These are phyloP conservation scores for Craterocephalus amniculus DNA, from an alignment of 2,797 vertebrate genomes.

Conservation along the genomic window DNA sequence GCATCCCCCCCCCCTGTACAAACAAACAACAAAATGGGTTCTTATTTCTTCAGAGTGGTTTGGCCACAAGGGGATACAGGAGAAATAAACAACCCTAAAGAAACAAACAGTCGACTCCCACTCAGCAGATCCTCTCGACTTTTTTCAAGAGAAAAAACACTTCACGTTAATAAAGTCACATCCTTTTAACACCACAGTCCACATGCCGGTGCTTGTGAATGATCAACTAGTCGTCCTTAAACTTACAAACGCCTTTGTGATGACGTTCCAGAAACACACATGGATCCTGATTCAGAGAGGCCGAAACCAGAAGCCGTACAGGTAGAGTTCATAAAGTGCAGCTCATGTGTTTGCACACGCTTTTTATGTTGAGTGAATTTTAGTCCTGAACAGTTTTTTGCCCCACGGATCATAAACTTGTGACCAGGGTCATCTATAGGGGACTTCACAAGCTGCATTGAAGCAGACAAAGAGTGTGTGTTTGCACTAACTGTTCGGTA, in stretches of 20 bases:
- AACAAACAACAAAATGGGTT: conserved; percentile 42
- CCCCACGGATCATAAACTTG: conserved; percentile 2
- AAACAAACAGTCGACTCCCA: conserved; percentile 43
- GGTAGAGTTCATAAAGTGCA: conserved; percentile 13
- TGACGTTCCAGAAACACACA: conserved; percentile 10
- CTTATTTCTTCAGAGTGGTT: conserved; percentile 26
- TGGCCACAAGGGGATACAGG: conserved; percentile 36
- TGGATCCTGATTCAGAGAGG: background rate
- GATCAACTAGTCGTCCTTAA: background rate
- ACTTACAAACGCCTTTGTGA: background rate
- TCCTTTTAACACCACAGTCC: conserved; percentile 1
- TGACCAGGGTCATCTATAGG: conserved; percentile 30
- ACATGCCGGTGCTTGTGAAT: background rate
- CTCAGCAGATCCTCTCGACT: conserved; percentile 5
- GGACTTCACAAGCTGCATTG: conserved; percentile 37
- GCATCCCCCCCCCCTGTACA: background rate
- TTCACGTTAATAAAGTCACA: background rate
- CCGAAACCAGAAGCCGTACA: background rate
- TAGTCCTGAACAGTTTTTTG: conserved; percentile 13
- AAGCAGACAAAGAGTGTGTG: conserved; percentile 9
- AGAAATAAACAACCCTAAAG: conserved; percentile 54
- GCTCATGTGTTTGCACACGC: conserved; percentile 24
- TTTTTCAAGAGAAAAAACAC: conserved; percentile 17
- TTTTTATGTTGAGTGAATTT: conserved; percentile 41
- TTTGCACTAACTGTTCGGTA: conserved; percentile 8